Evolutionary conservation across 37 sponge, comb jelly and placozoan species (phyloP), one percentile per base, ranked within the genome.

Genomic region (Amphimedon queenslandica): DNA sequence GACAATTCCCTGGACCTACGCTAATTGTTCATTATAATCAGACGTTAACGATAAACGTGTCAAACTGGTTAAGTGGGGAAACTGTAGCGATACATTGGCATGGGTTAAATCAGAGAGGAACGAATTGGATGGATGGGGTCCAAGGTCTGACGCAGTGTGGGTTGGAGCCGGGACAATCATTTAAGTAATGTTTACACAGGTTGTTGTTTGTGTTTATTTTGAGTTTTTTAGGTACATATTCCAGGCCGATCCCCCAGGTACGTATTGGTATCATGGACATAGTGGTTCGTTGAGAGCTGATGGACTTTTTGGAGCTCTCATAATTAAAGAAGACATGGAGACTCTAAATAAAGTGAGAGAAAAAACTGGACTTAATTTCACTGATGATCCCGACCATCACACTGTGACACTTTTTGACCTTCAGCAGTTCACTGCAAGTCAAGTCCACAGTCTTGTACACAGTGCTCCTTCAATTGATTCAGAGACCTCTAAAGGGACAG

Each of bases 251-350:
- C 77, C 64, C 18, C 43, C 77, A 13, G 87, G 88, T 2, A 88
- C 88, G 10, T 69, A 75, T 70, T 88, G 88, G 88, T 88, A 88
- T 66, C 88, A 88, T 35, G 63, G 82, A 40, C 88, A 88, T 57
- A 77, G 69, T 40, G 79, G 75, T 16, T 35, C 73, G 28, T 82
- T 82, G 40, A 24, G 88, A 66, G 72, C 82, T n/a, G 88, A 88
- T 16, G 88, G 88, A 35, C 69, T 77, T 38, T 77, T 66, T 42
- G 88, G 88, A 32, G 78, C 79, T 30, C 64, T 88, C 18, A 67
- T 88, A 55, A 38, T 87, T 36, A 60, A 31, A 58, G 63, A 74
- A 6, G 31, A 37, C 1, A 21, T 28, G 4, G 40, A 33, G 3
- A 47, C 35, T 25, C 8, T 47, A 8, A 13, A 47, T 18, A 47